Evolutionary conservation across 1,140 invertebrate genomes (phyloP), one percentile per base, ranked within the genome.

Genomic region (Harlomillsia oculata): DNA sequence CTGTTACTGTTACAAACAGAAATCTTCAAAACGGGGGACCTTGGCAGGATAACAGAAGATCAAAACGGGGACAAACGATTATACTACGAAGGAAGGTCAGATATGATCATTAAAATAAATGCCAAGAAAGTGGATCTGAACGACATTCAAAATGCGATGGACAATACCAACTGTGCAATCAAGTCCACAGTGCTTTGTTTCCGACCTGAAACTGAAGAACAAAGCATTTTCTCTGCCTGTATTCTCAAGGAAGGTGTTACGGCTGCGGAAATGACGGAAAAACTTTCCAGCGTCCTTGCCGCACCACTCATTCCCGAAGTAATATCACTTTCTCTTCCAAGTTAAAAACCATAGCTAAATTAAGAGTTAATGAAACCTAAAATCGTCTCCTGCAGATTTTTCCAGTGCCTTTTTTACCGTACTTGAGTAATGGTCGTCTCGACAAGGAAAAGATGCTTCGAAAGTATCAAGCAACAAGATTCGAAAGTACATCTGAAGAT

Each of bases 71-170:
- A 37, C 21, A 50, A 50, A 39, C 26, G 13, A 9, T n/a, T 50
- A n/a, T 29, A 50, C 18, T 50, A 37, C n/a, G 48, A 50, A 50
- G n/a, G n/a, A 18, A 48, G 45, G 25, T 18, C 14, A 5, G 45
- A 48, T 16, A 32, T 32, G 11, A 34, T 48, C 11, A 32, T 21
- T 13, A 48, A 48, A n/a, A 32, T 32, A 21, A 16, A 48, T 34
- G 45, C 28, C 1, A 30, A 14, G 3, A 48, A 11, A 13, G 23
- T 48, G 5, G 34, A 32, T 14, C 30, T 48, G 45, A 48, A 20
- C 36, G 25, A 48, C 18, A 48, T 48, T 20, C 30, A 48, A 8
- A 16, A 30, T 14, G 45, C 45, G 4, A 32, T 48, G 16, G 45
- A 48, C 21, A 9, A 5, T 3, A 48, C 45, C 25, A 16, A 48